phyloP scores from a whole-genome alignment of 2,797 vertebrate species.

The Sebastes cheni region DNA sequence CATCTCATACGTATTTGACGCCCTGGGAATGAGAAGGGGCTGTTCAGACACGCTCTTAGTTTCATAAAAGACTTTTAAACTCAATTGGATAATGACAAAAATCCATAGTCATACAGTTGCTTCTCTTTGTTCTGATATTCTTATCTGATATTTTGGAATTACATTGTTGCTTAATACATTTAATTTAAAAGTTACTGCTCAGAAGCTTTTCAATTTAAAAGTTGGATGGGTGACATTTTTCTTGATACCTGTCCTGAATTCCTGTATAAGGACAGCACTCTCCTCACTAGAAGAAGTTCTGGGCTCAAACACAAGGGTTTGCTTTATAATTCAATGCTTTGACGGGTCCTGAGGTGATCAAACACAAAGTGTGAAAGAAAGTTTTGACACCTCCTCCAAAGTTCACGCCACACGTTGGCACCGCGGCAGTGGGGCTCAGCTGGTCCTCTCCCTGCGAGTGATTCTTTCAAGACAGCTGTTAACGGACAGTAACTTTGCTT shows the following conservation, averaged over 20 bases:
- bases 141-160: not conserved
- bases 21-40: too few relatives aligned
- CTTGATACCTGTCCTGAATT: not conserved
- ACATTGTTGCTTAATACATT: not conserved
- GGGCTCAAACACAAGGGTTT: not conserved
- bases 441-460: slow-evolving; percentile 10
- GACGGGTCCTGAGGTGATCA: slow-evolving; percentile 16
- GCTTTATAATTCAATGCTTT: slow-evolving; percentile 26
- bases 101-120: not conserved
- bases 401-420: slow-evolving; percentile 31
- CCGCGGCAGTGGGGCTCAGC: slow-evolving; percentile 29
- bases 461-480: slow-evolving; percentile 40
- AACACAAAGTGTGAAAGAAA: slow-evolving; percentile 31
- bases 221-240: not conserved
- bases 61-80: not conserved
- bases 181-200: not conserved
- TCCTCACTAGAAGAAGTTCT: not conserved
- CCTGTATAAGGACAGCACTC: not conserved
- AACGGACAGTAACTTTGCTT: slow-evolving; percentile 34
- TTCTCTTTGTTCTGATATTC: not conserved
- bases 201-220: not conserved
- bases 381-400: slow-evolving; percentile 34
- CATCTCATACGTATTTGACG: too few relatives aligned
- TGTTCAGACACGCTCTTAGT: not conserved
- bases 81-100: not conserved